Evolutionary conservation across 2,113 vertebrate genomes (phyloP).

Genomic region (Rhinogobius similis): DNA sequence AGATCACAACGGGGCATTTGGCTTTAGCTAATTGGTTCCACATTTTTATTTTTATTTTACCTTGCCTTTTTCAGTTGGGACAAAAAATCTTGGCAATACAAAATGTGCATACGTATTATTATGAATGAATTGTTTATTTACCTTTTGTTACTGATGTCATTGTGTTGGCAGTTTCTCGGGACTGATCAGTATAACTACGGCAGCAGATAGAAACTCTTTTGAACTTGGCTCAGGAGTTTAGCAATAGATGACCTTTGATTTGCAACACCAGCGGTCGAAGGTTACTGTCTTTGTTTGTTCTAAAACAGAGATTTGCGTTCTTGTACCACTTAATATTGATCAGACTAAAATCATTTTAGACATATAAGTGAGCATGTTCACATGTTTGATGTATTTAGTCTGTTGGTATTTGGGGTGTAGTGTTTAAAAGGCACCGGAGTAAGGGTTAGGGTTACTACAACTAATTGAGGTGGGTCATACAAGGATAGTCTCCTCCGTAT

Average conservation of each 20-base stretch:
- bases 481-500: conserved; percentile 44
- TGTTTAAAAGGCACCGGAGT: conserved; percentile 21
- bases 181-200: conserved; percentile 30
- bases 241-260: conserved; percentile 74
- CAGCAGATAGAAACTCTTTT: conserved; percentile 51
- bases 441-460: conserved; percentile 49
- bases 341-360: conserved; percentile 19
- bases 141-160: background rate
- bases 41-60: background rate
- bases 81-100: background rate
- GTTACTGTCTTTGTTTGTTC: conserved; percentile 67
- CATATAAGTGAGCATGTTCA: background rate
- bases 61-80: background rate
- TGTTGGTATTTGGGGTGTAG: background rate
- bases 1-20: conserved; percentile 14
- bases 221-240: conserved; percentile 68
- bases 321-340: conserved; percentile 2
- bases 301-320: conserved; percentile 49
- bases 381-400: background rate
- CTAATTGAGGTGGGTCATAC: conserved; percentile 43
- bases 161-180: conserved; percentile 42
- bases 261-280: conserved; percentile 64
- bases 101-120: background rate
- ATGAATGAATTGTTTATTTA: background rate
- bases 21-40: background rate